Evolutionary conservation across 1,140 invertebrate genomes (phyloP).

Genomic region (Caerostris darwini): DNA sequence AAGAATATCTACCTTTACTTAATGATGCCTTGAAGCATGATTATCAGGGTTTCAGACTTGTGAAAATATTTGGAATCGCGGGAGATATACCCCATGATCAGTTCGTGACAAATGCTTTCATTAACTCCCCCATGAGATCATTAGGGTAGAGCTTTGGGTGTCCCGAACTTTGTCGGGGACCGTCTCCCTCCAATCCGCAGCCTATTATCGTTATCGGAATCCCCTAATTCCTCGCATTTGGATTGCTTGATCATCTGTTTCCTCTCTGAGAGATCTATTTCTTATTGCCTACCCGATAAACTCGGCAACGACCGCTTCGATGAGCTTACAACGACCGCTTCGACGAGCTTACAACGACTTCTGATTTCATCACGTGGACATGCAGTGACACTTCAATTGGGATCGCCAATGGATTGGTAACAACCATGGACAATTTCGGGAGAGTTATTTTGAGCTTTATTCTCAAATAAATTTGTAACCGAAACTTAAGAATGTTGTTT

Average conservation of each 20-base stretch:
- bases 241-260: slow-evolving; percentile 72
- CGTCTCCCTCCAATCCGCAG: slow-evolving; percentile 20
- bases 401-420: background rate
- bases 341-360: slow-evolving; percentile 41
- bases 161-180: background rate
- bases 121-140: slow-evolving; percentile 63
- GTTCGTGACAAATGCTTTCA: slow-evolving; percentile 72
- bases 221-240: slow-evolving; percentile 73
- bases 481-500: too few relatives aligned
- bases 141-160: slow-evolving; percentile 46
- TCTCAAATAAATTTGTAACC: too few relatives aligned
- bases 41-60: slow-evolving; percentile 18
- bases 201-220: slow-evolving; percentile 76
- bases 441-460: background rate
- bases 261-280: slow-evolving; percentile 56
- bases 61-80: slow-evolving; percentile 55
- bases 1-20: background rate
- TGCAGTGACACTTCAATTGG: slow-evolving; percentile 25
- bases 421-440: background rate
- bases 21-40: background rate
- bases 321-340: slow-evolving; percentile 21
- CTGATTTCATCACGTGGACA: slow-evolving; percentile 30
- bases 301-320: background rate
- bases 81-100: background rate
- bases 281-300: slow-evolving; percentile 58